phyloP scores from a whole-genome alignment of 2,113 vertebrate genomes.

The Clarias batrachus region DNA sequence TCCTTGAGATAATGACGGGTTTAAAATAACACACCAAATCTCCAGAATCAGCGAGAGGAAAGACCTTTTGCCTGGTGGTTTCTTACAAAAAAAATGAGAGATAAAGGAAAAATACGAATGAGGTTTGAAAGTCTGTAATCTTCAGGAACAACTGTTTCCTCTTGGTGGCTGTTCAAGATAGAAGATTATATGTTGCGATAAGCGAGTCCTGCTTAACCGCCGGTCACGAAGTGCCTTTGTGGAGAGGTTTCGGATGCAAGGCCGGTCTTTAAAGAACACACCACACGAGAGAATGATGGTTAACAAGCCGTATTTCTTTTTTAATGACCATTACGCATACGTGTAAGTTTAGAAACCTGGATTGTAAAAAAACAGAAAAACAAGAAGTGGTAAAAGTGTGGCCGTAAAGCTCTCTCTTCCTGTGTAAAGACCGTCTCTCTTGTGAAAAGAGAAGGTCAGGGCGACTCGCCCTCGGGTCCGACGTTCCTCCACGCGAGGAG shows the following conservation, averaged over 20 bases:
- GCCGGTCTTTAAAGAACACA: conserved; percentile 6
- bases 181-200: conserved; percentile 49
- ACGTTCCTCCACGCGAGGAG: conserved; percentile 56
- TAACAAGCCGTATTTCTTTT: background rate
- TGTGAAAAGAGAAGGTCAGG: conserved; percentile 58
- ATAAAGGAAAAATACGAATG: conserved; percentile 20
- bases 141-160: conserved; percentile 47
- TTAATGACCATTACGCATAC: background rate
- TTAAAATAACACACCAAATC: conserved; percentile 29
- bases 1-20: conserved; percentile 32
- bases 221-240: background rate
- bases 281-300: conserved; percentile 11
- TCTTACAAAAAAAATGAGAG: background rate
- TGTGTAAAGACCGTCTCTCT: conserved; percentile 11
- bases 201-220: conserved; percentile 13
- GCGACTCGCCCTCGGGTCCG: conserved; percentile 49
- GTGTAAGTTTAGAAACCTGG: background rate
- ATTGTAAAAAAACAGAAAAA: background rate
- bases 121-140: conserved; percentile 39
- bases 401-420: conserved; percentile 3
- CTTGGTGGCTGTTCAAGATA: conserved; percentile 21
- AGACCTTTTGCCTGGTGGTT: conserved; percentile 22
- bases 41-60: conserved; percentile 4
- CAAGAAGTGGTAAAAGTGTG: background rate
- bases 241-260: background rate